Percentiles rank a stretch among this genome's conserved stretches.
These are phyloP conservation scores for Rhinophrynus dorsalis DNA, from an alignment of 2,797 vertebrate species.

Conservation along the genomic window DNA sequence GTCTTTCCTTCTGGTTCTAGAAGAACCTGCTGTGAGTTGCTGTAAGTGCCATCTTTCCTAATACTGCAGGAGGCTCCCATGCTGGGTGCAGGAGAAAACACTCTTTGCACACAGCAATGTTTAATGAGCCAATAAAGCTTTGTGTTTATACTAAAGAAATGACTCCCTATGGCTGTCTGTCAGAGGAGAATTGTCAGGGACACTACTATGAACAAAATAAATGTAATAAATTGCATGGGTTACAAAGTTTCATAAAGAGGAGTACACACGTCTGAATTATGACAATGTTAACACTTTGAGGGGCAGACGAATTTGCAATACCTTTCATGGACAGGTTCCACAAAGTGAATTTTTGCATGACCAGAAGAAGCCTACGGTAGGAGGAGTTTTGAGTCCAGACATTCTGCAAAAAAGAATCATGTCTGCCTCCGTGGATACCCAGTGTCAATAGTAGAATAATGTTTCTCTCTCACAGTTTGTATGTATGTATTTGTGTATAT, in stretches of 20 bases:
- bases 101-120: slow-evolving; percentile 27
- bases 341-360: too few species aligned
- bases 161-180: slow-evolving; percentile 15
- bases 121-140: slow-evolving; percentile 39
- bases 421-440: too few species aligned
- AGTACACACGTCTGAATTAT: background rate
- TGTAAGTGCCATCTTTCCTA: slow-evolving; percentile 13
- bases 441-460: too few species aligned
- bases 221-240: background rate
- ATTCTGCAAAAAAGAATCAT: too few species aligned
- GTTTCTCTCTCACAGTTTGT: too few species aligned
- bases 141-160: slow-evolving; percentile 34
- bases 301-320: too few species aligned
- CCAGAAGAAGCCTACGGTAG: too few species aligned
- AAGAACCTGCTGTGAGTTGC: slow-evolving; percentile 21
- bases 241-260: background rate
- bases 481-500: too few species aligned
- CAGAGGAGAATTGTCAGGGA: background rate
- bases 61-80: slow-evolving; percentile 24
- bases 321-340: too few species aligned
- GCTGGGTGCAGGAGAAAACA: slow-evolving; percentile 26
- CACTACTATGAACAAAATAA: slow-evolving; percentile 12
- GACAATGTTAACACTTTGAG: too few species aligned
- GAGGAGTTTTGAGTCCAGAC: too few species aligned
- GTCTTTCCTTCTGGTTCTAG: background rate